Base-by-base conservation (phyloP, 2,797 vertebrate species). In the Anguilla obscura region DNA sequence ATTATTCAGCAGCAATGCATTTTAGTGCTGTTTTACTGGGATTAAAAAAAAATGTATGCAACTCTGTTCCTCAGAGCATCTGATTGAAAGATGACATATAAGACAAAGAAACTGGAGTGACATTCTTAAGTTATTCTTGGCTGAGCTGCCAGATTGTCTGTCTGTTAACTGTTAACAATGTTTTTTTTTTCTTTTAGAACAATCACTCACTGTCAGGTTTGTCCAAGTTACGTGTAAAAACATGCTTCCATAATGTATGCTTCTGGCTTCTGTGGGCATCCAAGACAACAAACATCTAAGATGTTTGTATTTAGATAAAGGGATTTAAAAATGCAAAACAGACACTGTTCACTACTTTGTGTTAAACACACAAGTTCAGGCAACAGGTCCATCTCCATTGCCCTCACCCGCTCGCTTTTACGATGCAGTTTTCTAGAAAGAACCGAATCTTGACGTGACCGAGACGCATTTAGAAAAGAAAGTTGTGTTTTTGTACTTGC, bases 401-500 rank as follows among this genome's bases (percentile, higher is more conserved):
- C 58, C 74, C 74, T 1, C 4, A 16, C 27, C 52, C 27, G 9
- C n/a, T 18, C n/a, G 16, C 36, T 21, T 63, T 52, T 80, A 21
- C 7, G 18, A 27, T 21, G 1, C 48, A 9, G 12, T 0, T 63
- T 84, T 30, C 60, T 12, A 12, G 60, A 6, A 18, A 36, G 27
- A 48, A 14, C 63, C 14, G 16, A 2, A 56, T 71, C 84, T 60
- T 74, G 66, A 71, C 54, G 3, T 45, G 48, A 83, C 63, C 36
- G 24, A 21, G 27, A 74, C 52, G 21, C 79, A 52, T 79, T 45
- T 6, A 66, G 58, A 86, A 45, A 89, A 86, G 84, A 89, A 86
- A 86, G 85, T 84, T 85, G 58, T 27, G 83, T 84, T 83, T 80
- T 82, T 87, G 45, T 87, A 56, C n/a, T 69, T 86, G 36, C 66